These are phyloP conservation scores for Sebastes nivosus DNA, from an alignment of 2,797 vertebrate species.

Conservation along the genomic window DNA sequence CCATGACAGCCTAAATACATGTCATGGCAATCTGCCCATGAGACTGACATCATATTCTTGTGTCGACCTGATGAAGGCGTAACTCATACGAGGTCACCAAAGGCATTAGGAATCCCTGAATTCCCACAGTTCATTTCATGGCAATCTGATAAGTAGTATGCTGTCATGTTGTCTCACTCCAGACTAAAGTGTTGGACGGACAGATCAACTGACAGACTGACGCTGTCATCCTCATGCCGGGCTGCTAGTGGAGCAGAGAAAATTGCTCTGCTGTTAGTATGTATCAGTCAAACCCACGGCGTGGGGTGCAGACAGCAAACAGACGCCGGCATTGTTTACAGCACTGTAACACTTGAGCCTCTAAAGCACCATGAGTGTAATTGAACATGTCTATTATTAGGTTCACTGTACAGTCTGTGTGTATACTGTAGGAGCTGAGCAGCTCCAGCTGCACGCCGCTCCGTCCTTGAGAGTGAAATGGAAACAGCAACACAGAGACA, in stretches of 20 bases:
- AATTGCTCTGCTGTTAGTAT: constrained; percentile 19
- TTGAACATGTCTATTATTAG: constrained; percentile 65
- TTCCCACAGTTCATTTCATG: neutral
- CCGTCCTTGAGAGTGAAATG: constrained; percentile 37
- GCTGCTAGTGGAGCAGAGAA: constrained; percentile 20
- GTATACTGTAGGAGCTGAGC: constrained; percentile 4
- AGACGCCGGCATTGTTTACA: constrained; percentile 54
- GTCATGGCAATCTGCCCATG: neutral
- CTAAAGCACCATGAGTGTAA: constrained; percentile 45
- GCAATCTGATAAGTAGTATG: neutral
- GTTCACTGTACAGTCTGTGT: constrained; percentile 39
- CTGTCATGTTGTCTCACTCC: neutral
- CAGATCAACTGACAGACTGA: constrained; percentile 11
- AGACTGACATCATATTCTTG: neutral
- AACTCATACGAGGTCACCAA: neutral
- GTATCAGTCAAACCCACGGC: constrained; percentile 27
- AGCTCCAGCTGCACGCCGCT: constrained; percentile 13
- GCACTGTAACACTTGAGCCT: constrained; percentile 33
- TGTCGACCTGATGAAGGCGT: neutral
- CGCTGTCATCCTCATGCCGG: neutral
- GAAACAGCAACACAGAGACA: constrained; percentile 16
- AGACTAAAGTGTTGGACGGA: constrained; percentile 6
- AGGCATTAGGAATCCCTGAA: neutral
- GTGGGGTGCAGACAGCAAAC: constrained; percentile 33
- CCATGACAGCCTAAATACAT: no score